These are phyloP conservation scores for Microtus montanus DNA, from an alignment of 2,113 vertebrate genomes.

Conservation along the genomic window DNA sequence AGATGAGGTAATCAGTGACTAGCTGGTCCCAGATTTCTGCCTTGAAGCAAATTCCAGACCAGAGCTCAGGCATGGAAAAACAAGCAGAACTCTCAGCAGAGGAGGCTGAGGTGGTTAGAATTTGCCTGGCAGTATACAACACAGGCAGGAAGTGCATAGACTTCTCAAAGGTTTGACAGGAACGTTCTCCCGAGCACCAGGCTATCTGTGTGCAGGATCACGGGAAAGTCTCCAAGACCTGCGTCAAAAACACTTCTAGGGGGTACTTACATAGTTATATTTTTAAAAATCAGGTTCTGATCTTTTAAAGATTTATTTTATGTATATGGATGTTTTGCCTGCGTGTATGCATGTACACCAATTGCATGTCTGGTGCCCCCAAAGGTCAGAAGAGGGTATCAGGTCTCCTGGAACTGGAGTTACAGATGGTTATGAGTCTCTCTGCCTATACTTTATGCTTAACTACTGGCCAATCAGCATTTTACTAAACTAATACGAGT, in stretches of 20 bases:
- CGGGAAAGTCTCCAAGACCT: background rate
- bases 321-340: background rate
- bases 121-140: background rate
- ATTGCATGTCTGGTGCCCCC: background rate
- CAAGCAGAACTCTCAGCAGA: background rate
- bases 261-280: background rate
- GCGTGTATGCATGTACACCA: too few species aligned
- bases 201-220: rapidly evolving
- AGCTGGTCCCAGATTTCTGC: background rate
- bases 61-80: background rate
- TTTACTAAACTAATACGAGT: too few species aligned
- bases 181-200: background rate
- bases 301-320: background rate
- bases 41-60: background rate
- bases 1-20: background rate
- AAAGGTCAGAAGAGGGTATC: background rate
- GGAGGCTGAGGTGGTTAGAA: background rate
- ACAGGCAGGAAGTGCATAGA: background rate
- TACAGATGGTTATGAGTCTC: background rate
- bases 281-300: background rate
- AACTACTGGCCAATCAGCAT: too few species aligned
- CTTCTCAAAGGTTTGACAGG: background rate
- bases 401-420: background rate
- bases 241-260: background rate
- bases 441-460: too few species aligned